Evolutionary conservation across 2,113 vertebrate genomes (phyloP).

Genomic region (Emydura subglobosa): DNA sequence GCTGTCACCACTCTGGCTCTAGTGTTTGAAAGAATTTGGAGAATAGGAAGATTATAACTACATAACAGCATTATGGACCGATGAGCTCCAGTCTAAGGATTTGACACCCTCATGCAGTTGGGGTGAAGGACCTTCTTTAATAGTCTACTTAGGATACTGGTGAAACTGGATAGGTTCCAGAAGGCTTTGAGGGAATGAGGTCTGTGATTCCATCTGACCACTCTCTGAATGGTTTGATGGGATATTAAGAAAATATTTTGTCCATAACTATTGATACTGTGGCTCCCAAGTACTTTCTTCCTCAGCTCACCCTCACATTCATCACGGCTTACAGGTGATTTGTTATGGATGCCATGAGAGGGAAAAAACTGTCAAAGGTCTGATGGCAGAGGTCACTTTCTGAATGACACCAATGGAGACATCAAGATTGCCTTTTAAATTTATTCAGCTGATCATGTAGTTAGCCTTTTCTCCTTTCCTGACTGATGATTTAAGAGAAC

Average conservation of each 20-base stretch:
- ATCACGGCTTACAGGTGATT: background rate
- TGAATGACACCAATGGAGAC: background rate
- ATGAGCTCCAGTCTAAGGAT: background rate
- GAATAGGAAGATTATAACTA: background rate
- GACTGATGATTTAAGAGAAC: constrained; percentile 25
- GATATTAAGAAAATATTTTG: background rate
- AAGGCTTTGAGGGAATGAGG: background rate
- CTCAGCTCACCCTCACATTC: constrained; percentile 21
- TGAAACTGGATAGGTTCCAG: background rate
- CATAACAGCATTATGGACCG: accelerated
- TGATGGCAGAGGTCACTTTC: constrained; percentile 40
- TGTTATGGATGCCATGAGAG: constrained; percentile 29
- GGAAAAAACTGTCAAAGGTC: constrained; percentile 56
- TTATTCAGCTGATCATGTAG: constrained; percentile 3
- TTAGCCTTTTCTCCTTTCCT: constrained; percentile 12
- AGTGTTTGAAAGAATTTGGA: background rate
- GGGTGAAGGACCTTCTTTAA: background rate
- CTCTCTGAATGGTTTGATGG: background rate
- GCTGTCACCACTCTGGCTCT: background rate
- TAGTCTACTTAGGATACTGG: background rate
- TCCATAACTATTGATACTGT: background rate
- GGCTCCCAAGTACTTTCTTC: constrained; percentile 6
- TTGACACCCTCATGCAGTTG: background rate
- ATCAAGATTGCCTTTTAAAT: constrained; percentile 33
- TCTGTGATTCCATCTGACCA: background rate